phyloP scores from a whole-genome alignment of 2,888 invertebrate species.

The Bursaphelenchus okinawaensis region DNA sequence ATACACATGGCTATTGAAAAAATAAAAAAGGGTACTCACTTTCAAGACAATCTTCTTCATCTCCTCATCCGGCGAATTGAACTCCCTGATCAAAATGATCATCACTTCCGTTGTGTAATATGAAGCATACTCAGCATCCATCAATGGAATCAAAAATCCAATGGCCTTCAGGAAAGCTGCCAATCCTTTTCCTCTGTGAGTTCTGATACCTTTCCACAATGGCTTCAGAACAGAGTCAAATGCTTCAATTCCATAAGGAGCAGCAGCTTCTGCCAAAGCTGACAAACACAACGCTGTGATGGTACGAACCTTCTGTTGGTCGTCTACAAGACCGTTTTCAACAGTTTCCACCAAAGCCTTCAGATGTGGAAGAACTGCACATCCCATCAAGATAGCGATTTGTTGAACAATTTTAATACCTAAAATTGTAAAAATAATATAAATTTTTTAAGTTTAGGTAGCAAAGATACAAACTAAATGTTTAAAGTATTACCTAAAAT shows the following conservation, averaged over 20 bases:
- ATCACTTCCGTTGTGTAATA: constrained; percentile 99
- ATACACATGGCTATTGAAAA: neutral
- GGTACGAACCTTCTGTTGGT: constrained; percentile 94
- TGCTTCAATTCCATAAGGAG: constrained; percentile 89
- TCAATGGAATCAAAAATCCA: constrained; percentile 94
- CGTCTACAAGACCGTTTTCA: constrained; percentile 94
- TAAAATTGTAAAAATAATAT: constrained; percentile 18
- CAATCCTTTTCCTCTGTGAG: constrained; percentile 75
- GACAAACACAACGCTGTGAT: constrained; percentile 97
- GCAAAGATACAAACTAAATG: too few relatives aligned
- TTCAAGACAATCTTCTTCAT: constrained; percentile 99
- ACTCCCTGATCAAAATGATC: constrained; percentile 96
- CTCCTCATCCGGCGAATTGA: constrained; percentile 99
- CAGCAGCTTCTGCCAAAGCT: constrained; percentile 84
- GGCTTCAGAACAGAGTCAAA: constrained; percentile 99
- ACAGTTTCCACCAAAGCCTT: constrained; percentile 97
- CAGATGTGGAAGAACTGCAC: constrained; percentile 94
- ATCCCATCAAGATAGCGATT: constrained; percentile 98
- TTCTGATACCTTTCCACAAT: constrained; percentile 91
- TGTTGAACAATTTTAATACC: constrained; percentile 99
- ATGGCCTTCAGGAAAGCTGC: constrained; percentile 99
- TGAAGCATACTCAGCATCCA: constrained; percentile 96
- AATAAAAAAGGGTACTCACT: constrained; percentile 61
- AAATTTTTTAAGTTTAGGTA: neutral
- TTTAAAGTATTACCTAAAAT: neutral